phyloP scores from a whole-genome alignment of 2,888 invertebrate genomes.

The Ormyrus rosae region DNA sequence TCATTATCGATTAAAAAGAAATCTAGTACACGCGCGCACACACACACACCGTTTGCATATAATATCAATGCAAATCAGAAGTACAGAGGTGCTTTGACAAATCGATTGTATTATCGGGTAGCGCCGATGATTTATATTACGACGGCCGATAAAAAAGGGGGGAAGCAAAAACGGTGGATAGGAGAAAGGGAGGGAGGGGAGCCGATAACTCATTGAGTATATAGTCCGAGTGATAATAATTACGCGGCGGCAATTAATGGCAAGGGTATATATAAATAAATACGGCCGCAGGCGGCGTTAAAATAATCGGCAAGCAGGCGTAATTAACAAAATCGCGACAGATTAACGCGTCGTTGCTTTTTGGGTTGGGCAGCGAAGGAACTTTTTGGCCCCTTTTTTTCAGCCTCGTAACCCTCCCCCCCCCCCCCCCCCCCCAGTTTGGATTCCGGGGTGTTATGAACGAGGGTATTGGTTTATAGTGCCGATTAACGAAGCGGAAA shows the following conservation, averaged over 20 bases:
- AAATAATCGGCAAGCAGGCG: conserved; percentile 29
- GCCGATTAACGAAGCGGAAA: too few relatives aligned
- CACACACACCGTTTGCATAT: not conserved
- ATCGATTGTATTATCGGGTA: conserved; percentile 51
- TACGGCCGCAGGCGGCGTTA: conserved; percentile 10
- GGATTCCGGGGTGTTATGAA: too few relatives aligned
- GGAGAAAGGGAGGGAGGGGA: not conserved
- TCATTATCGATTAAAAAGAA: conserved; percentile 33
- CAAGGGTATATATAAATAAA: conserved; percentile 5
- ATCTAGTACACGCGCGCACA: not conserved
- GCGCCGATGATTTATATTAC: conserved; percentile 41
- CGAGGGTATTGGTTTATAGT: too few relatives aligned
- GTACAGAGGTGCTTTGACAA: conserved; percentile 42
- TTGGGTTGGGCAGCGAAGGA: too few relatives aligned
- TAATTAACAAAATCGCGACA: conserved; percentile 41
- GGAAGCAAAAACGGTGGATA: not conserved
- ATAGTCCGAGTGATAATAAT: conserved; percentile 47
- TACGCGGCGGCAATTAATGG: conserved; percentile 31
- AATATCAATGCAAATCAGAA: conserved; percentile 44
- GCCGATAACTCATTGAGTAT: conserved; percentile 40
- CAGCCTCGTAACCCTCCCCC: too few relatives aligned
- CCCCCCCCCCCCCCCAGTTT: too few relatives aligned
- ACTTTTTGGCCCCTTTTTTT: too few relatives aligned
- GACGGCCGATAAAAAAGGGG: conserved; percentile 17
- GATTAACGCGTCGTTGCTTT: conserved; percentile 1